phyloP scores from a whole-genome alignment of 2,113 vertebrate genomes.

The Pogonocichla stellata region DNA sequence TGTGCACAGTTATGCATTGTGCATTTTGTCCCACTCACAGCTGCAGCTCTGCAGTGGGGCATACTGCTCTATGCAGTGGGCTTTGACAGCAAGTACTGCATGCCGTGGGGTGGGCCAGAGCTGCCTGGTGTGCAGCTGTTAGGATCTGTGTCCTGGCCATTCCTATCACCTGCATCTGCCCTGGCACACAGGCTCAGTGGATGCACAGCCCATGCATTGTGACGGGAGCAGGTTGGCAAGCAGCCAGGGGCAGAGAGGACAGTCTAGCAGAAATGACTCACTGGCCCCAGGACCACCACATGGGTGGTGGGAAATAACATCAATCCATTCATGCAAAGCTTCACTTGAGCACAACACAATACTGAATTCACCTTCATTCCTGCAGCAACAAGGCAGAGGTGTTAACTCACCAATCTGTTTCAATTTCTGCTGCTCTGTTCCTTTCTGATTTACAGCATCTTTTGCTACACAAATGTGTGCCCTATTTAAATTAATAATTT shows the following conservation, averaged over 20 bases:
- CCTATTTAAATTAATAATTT: neutral
- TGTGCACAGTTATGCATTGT: neutral
- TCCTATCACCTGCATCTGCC: neutral
- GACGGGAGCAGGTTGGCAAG: neutral
- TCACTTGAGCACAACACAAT: neutral
- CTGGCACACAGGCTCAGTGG: neutral
- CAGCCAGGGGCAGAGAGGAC: neutral
- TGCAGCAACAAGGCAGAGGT: neutral
- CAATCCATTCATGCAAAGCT: neutral
- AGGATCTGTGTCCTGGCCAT: neutral
- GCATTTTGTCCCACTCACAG: neutral
- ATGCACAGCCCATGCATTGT: neutral
- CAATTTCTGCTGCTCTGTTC: neutral
- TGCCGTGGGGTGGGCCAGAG: neutral
- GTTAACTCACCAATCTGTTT: neutral
- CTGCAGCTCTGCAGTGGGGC: neutral
- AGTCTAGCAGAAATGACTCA: neutral
- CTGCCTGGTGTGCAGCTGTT: neutral
- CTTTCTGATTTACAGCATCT: neutral
- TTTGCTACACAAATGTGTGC: neutral
- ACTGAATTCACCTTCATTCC: neutral
- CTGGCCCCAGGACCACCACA: neutral
- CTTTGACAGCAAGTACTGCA: neutral
- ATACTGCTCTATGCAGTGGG: neutral
- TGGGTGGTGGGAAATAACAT: neutral